Evolutionary conservation across 2,888 invertebrate species (phyloP), one percentile per base, ranked within the genome.

Genomic region (Drosophila cognata): DNA sequence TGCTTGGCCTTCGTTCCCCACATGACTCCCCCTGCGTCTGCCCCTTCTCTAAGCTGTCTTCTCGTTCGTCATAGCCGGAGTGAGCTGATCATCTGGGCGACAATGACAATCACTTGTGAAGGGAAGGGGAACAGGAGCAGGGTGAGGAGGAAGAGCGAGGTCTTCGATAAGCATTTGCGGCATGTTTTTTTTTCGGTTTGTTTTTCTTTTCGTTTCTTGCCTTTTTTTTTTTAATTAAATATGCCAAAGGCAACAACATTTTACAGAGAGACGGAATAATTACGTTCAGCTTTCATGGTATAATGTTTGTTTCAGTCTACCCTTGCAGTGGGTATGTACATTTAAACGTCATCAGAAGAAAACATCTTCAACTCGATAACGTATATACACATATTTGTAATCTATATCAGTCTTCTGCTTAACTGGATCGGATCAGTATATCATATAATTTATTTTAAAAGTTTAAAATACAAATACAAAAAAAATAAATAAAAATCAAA

Each of bases 221-320:
- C 48, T 25, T 28, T 57, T 46, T 29, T 31, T 35, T 53, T 48
- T 25, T n/a, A 53, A 75, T 72, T 80, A 52, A 86, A 80, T 82
- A 82, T 69, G 71, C 69, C 83, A 69, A 66, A 82, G 63, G 59
- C 72, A 41, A 50, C 65, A 78, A 71, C 57, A 69, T 70, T 85
- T 77, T 64, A 52, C 55, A 60, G 66, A 82, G 72, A 81, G 72
- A 64, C 58, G 13, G 75, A 79, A 78, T 83, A 84, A 86, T 86
- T 74, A 81, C 66, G 72, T 73, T 84, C 43, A 56, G 71, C 71
- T 74, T 78, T 75, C 57, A 70, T 76, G 53, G 48, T 61, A 36
- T 69, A 59, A 61, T 59, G 35, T 48, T 79, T 52, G 28, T 31
- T 66, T 41, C 38, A 57, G 48, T 33, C 18, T 55, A n/a, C 36